Conservation (phyloP, 2,888 invertebrate species). For the Cheilosia vulpina region DNA sequence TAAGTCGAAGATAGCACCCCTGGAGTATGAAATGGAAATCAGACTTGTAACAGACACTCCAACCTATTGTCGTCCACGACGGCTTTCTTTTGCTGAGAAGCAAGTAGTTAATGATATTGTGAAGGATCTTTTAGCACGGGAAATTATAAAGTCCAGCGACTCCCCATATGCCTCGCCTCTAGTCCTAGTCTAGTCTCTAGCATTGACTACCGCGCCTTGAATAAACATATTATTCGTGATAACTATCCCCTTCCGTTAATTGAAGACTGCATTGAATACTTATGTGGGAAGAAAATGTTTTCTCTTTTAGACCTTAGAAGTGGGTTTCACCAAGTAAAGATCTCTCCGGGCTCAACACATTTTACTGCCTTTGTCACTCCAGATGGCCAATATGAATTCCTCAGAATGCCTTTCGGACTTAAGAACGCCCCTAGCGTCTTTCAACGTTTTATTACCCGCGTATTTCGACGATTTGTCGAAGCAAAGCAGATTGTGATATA, state of each 20-base stretch:
- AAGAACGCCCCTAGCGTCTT: conserved; percentile 1
- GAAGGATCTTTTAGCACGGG: neutral
- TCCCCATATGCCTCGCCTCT: neutral
- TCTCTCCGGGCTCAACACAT: neutral
- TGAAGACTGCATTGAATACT: conserved; percentile 11
- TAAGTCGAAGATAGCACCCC: neutral
- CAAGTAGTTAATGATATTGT: conserved; percentile 1
- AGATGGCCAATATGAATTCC: conserved; percentile 1
- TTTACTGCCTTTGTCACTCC: conserved; percentile 14
- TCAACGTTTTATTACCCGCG: neutral
- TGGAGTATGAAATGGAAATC: conserved; percentile 19
- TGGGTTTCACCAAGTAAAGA: conserved; percentile 3
- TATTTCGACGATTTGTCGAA: neutral
- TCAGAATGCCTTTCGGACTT: neutral
- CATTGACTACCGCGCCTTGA: conserved; percentile 1
- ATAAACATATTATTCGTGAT: neutral
- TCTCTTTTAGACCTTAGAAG: conserved; percentile 1
- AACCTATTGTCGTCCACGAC: conserved; percentile 3
- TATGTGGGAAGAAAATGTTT: neutral
- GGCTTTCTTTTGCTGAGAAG: conserved; percentile 16
- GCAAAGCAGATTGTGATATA: conserved; percentile 31
- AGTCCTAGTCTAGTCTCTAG: neutral
- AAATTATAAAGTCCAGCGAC: conserved; percentile 11
- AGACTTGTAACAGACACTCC: neutral
- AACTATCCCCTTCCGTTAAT: conserved; percentile 1